Percentiles rank a stretch among this genome's conserved stretches.
These are phyloP conservation scores for Alces alces DNA, from an alignment of 2,113 vertebrate species.

Conservation along the genomic window DNA sequence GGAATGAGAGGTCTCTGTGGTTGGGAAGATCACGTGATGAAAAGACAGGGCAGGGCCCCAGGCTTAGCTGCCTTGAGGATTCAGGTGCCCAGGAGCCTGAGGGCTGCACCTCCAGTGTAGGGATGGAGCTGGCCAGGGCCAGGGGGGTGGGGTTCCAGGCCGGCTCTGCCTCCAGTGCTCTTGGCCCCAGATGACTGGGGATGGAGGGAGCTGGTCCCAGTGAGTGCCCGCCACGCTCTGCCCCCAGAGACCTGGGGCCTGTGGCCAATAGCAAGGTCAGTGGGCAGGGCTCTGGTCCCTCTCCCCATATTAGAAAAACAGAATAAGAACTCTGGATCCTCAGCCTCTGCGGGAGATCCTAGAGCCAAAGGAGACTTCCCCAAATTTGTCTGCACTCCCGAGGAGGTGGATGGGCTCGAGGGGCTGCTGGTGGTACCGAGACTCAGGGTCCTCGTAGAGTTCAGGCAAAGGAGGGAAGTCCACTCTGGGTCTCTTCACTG, in stretches of 20 bases:
- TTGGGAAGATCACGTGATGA: neutral
- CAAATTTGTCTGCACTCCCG: neutral
- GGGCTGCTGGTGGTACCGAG: neutral
- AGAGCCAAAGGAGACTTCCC: neutral
- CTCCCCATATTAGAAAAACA: neutral
- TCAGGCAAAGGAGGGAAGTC: neutral
- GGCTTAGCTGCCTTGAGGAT: neutral
- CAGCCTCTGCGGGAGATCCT: rapidly evolving
- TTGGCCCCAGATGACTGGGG: neutral
- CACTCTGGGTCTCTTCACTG: neutral
- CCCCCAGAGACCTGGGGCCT: neutral
- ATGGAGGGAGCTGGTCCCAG: neutral
- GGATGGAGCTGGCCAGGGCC: neutral
- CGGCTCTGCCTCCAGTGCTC: neutral
- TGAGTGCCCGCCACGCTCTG: rapidly evolving
- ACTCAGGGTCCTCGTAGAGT: neutral
- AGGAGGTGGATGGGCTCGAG: neutral
- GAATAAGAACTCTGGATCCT: neutral
- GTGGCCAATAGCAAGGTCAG: neutral
- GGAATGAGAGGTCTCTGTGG: neutral
- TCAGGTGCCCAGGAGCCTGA: neutral
- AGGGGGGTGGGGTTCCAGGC: neutral
- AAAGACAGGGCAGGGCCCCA: neutral
- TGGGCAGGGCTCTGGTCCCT: neutral
- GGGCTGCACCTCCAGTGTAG: neutral